A percentile compares a stretch with the other conserved stretches of the same genome.
phyloP scores from a whole-genome alignment of 2,797 vertebrate genomes.

The Lutjanus campechanus region DNA sequence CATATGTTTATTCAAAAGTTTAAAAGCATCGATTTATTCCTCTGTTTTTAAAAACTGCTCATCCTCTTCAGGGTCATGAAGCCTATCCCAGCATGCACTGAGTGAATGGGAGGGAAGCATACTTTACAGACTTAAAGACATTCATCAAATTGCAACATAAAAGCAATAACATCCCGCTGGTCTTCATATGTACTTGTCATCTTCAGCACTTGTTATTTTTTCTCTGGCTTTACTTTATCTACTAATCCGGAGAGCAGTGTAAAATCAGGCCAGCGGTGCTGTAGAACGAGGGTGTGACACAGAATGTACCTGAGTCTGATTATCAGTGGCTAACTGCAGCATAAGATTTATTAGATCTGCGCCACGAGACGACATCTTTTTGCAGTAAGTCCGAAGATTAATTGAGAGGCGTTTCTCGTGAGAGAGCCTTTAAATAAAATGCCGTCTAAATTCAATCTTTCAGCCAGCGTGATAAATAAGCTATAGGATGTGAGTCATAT shows the following conservation, averaged over 20 bases:
- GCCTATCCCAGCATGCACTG: neutral
- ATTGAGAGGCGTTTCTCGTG: conserved; percentile 54
- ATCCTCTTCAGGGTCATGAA: neutral
- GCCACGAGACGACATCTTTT: conserved; percentile 31
- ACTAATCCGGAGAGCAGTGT: conserved; percentile 14
- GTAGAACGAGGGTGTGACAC: conserved; percentile 25
- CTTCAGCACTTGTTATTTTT: neutral
- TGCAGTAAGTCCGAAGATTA: conserved; percentile 46
- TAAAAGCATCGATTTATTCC: neutral
- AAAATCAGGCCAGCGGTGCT: conserved; percentile 16
- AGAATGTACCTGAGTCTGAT: conserved; percentile 43
- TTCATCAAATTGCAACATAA: conserved; percentile 39
- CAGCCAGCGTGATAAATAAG: conserved; percentile 38
- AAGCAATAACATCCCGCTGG: conserved; percentile 12
- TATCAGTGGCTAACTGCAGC: conserved; percentile 50
- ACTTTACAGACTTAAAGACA: conserved; percentile 33
- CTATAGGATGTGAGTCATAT: conserved; percentile 4
- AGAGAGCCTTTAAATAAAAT: conserved; percentile 58
- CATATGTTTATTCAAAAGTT: too few relatives aligned
- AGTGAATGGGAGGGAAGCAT: neutral
- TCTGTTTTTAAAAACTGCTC: neutral
- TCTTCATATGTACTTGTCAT: conserved; percentile 43
- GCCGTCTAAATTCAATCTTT: conserved; percentile 42
- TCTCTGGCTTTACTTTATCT: conserved; percentile 1
- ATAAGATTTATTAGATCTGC: conserved; percentile 58